Evolutionary conservation across 2,888 invertebrate genomes (phyloP).

Genomic region (Dorcus parallelipipedus): DNA sequence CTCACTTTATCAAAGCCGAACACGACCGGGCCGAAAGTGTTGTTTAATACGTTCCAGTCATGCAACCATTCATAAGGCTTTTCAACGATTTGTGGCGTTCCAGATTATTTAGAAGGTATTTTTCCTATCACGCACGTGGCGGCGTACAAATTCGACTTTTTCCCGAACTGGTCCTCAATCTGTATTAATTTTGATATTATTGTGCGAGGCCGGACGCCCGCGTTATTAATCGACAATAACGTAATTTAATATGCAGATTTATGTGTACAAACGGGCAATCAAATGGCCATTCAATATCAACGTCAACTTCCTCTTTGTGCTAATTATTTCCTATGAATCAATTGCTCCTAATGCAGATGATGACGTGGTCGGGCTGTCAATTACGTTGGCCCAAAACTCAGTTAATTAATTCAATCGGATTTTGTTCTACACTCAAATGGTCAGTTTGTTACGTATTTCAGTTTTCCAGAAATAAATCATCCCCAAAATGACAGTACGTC

Average conservation of each 20-base stretch:
- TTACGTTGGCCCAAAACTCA: too few species aligned
- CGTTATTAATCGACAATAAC: background rate
- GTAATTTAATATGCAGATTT: background rate
- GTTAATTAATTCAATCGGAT: too few species aligned
- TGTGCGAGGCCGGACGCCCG: background rate
- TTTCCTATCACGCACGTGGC: background rate
- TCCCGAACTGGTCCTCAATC: too few species aligned
- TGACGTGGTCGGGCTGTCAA: too few species aligned
- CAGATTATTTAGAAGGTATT: background rate
- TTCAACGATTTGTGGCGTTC: background rate
- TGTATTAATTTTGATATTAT: background rate
- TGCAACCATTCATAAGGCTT: slow-evolving; percentile 1
- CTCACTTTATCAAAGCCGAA: slow-evolving; percentile 4
- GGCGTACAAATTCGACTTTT: background rate
- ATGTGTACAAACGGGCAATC: background rate
- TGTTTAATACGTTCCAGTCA: slow-evolving; percentile 2
- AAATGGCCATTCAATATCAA: background rate
- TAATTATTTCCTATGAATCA: too few species aligned
- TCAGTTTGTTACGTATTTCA: too few species aligned
- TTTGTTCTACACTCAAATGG: too few species aligned
- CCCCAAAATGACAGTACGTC: too few species aligned
- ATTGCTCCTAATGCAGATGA: too few species aligned
- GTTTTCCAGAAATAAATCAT: too few species aligned
- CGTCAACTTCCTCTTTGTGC: background rate
- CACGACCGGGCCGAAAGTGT: slow-evolving; percentile 5